Evolutionary conservation across 2,113 vertebrate genomes (phyloP).

Genomic region (Protomyctophum bolini): DNA sequence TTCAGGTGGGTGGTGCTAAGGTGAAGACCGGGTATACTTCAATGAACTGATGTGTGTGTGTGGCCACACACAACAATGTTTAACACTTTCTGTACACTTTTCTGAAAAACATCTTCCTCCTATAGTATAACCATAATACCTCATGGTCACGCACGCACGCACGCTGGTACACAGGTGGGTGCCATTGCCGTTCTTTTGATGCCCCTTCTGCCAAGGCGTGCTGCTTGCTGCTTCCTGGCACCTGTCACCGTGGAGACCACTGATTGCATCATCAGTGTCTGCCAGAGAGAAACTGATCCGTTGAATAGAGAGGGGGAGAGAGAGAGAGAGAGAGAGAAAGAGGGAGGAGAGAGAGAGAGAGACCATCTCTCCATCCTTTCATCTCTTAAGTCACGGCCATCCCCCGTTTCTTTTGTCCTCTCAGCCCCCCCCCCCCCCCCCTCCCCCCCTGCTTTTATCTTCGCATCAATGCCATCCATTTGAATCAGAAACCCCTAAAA

Average conservation of each 20-base stretch:
- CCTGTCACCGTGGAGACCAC: conserved; percentile 75
- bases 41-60: too few relatives aligned
- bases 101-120: too few relatives aligned
- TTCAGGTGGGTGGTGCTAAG: too few relatives aligned
- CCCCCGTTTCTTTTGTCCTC: conserved; percentile 51
- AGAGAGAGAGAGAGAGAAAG: conserved; percentile 50
- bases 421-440: conserved; percentile 30
- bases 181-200: conserved; percentile 59
- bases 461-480: conserved; percentile 51
- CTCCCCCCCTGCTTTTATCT: conserved; percentile 67
- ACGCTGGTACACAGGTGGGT: neutral
- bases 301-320: conserved; percentile 58
- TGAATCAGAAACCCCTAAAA: conserved; percentile 63
- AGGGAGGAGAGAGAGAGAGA: conserved; percentile 51
- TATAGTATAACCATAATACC: too few relatives aligned
- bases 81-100: too few relatives aligned
- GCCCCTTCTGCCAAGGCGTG: conserved; percentile 63
- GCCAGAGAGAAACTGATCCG: conserved; percentile 61
- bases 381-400: conserved; percentile 61
- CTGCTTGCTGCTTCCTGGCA: conserved; percentile 73
- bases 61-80: too few relatives aligned
- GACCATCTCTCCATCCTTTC: conserved; percentile 68
- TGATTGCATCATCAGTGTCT: conserved; percentile 76
- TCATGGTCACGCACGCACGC: neutral
- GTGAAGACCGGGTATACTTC: too few relatives aligned